Percentiles rank a stretch among this genome's conserved stretches.
Evolutionary conservation across 2,888 invertebrate genomes (phyloP).

Genomic region (Lottia scabra): DNA sequence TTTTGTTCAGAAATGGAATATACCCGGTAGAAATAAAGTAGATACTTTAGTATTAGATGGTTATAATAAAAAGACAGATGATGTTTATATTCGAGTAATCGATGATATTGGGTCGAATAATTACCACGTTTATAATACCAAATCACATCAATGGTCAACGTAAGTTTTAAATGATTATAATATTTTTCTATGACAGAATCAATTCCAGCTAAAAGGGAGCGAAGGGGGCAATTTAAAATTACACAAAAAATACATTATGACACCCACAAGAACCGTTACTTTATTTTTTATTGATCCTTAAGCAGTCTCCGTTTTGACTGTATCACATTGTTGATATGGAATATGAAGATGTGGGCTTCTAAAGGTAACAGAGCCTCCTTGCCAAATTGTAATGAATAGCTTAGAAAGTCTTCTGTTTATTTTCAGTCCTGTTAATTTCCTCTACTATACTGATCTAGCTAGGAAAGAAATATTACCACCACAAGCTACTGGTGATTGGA

Average conservation of each 20-base stretch:
- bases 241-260: no score
- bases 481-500: not conserved
- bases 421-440: not conserved
- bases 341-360: no score
- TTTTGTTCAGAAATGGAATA: not conserved
- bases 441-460: not conserved
- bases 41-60: conserved; percentile 41
- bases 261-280: no score
- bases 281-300: no score
- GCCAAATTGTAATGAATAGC: no score
- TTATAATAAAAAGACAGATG: conserved; percentile 26
- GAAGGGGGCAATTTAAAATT: no score
- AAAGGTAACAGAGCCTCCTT: no score
- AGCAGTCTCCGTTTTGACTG: no score
- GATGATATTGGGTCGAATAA: conserved; percentile 35
- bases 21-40: not conserved
- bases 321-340: no score
- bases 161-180: not conserved
- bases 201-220: no score
- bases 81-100: conserved; percentile 33
- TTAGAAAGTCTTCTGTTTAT: not conserved
- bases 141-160: conserved; percentile 12
- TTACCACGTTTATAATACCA: conserved; percentile 26
- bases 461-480: not conserved
- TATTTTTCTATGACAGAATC: no score